phyloP scores from a whole-genome alignment of 2,888 invertebrate species.

The Leucoma salicis region DNA sequence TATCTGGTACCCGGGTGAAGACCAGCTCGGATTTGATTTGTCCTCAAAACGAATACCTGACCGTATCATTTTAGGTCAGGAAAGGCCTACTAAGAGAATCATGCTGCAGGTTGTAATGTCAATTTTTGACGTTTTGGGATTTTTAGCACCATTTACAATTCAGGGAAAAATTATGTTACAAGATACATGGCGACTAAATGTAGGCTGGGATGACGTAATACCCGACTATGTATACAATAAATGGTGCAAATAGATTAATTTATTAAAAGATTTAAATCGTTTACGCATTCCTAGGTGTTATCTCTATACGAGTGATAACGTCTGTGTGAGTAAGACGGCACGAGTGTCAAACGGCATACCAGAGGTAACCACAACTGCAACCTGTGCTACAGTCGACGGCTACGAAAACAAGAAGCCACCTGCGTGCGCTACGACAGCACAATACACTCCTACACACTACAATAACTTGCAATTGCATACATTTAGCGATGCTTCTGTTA shows the following conservation, averaged over 20 bases:
- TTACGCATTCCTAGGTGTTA: too few species aligned
- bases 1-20: background rate
- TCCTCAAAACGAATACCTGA: background rate
- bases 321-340: too few species aligned
- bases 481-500: constrained; percentile 3
- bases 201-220: background rate
- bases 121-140: background rate
- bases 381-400: too few species aligned
- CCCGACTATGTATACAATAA: background rate
- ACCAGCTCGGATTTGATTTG: background rate
- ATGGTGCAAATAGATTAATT: background rate
- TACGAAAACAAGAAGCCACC: background rate
- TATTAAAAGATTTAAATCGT: background rate
- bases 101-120: background rate
- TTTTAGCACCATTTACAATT: background rate
- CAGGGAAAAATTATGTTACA: background rate
- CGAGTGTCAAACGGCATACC: too few species aligned
- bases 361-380: too few species aligned
- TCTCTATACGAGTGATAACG: too few species aligned
- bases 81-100: background rate
- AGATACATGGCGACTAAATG: background rate
- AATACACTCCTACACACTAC: background rate
- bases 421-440: background rate
- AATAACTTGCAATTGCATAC: constrained; percentile 1
- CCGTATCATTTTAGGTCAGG: background rate